These are phyloP conservation scores for Champsocephalus esox DNA, from an alignment of 2,797 vertebrate genomes.

Conservation along the genomic window DNA sequence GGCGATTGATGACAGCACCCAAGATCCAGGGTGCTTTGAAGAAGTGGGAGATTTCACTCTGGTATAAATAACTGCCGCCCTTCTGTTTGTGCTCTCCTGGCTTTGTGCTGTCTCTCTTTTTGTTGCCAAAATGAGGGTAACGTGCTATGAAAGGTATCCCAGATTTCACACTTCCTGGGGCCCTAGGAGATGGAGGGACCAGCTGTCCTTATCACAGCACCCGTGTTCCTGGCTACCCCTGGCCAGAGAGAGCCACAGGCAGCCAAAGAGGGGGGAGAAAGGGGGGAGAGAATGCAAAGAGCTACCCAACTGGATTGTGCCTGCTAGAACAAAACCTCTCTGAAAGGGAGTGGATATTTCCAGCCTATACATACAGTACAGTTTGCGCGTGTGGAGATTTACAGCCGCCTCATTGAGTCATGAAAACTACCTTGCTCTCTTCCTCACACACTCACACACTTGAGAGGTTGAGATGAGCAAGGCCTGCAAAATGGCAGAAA, in stretches of 20 bases:
- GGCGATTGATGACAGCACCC: constrained; percentile 54
- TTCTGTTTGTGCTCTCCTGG: constrained; percentile 68
- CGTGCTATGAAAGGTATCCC: constrained; percentile 86
- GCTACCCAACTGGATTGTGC: constrained; percentile 61
- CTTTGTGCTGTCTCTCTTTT: constrained; percentile 55
- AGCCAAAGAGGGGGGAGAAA: constrained; percentile 52
- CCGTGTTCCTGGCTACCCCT: constrained; percentile 82
- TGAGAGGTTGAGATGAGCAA: constrained; percentile 46
- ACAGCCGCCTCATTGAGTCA: constrained; percentile 20
- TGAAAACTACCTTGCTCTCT: not conserved
- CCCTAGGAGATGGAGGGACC: constrained; percentile 82
- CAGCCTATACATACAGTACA: not conserved
- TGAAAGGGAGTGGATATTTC: constrained; percentile 13
- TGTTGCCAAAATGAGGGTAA: constrained; percentile 84
- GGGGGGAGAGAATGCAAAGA: constrained; percentile 21
- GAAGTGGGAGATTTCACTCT: constrained; percentile 47
- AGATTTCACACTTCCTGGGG: constrained; percentile 85
- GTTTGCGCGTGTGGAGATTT: constrained; percentile 8
- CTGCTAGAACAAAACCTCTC: constrained; percentile 34
- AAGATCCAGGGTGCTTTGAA: constrained; percentile 54
- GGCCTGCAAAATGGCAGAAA: constrained; percentile 58
- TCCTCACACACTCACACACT: constrained; percentile 19
- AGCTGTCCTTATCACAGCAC: constrained; percentile 87
- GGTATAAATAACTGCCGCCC: constrained; percentile 72
- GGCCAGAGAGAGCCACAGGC: constrained; percentile 75